phyloP scores from a whole-genome alignment of 2,888 invertebrate species.

The Ornithoptera alexandrae region DNA sequence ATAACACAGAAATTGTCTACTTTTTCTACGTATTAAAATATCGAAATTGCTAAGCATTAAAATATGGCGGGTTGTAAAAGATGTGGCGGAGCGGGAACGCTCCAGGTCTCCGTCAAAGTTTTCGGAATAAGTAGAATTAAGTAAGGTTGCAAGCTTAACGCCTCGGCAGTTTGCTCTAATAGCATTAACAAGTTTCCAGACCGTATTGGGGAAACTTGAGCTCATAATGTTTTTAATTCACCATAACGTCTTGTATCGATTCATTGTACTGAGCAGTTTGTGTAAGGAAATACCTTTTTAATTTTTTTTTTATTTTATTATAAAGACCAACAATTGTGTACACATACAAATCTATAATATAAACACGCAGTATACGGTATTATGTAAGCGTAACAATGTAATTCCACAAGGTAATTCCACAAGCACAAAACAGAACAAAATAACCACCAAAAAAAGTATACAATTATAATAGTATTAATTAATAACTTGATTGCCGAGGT shows the following conservation, averaged over 20 bases:
- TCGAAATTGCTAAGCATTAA: slow-evolving; percentile 20
- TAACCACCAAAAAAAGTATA: too few species aligned
- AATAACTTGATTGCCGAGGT: too few species aligned
- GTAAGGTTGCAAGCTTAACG: slow-evolving; percentile 74
- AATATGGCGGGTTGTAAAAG: slow-evolving; percentile 36
- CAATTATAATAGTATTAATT: too few species aligned
- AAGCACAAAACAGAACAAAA: too few species aligned
- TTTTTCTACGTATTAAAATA: slow-evolving; percentile 6
- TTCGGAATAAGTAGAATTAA: slow-evolving; percentile 73
- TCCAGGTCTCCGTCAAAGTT: slow-evolving; percentile 47
- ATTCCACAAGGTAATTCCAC: too few species aligned
- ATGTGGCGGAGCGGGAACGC: slow-evolving; percentile 34
- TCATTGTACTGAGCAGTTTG: not conserved
- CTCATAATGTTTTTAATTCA: slow-evolving; percentile 21
- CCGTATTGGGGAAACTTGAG: slow-evolving; percentile 66
- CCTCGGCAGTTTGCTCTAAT: slow-evolving; percentile 69
- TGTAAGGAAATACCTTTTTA: too few species aligned
- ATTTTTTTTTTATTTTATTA: too few species aligned
- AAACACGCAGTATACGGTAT: too few species aligned
- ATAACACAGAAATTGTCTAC: not conserved
- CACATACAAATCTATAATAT: too few species aligned
- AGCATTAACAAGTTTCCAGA: slow-evolving; percentile 78
- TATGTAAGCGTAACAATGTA: too few species aligned
- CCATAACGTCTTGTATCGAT: slow-evolving; percentile 14
- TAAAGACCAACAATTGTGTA: too few species aligned